phyloP scores from a whole-genome alignment of 2,113 vertebrate genomes.

The Lycaon pictus region DNA sequence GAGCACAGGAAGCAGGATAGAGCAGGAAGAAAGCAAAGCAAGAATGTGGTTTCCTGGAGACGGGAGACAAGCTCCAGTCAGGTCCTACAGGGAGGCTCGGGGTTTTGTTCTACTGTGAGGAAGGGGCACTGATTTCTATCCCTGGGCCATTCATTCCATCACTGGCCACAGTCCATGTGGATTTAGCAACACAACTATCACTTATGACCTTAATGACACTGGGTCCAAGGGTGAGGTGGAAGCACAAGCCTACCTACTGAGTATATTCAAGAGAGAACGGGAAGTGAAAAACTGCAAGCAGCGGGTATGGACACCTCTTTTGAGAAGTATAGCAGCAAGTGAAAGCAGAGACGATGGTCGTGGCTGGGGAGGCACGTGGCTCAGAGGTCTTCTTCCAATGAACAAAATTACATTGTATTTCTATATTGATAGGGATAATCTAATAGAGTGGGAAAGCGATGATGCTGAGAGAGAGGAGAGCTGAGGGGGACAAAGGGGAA shows the following conservation, averaged over 20 bases:
- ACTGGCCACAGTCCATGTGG: fast-evolving
- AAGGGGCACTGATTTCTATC: not conserved
- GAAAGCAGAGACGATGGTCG: not conserved
- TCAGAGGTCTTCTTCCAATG: not conserved
- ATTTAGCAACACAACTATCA: not conserved
- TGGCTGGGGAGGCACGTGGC: too few relatives aligned
- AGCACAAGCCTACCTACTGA: not conserved
- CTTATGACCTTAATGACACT: not conserved
- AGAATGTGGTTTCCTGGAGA: not conserved
- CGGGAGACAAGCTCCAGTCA: not conserved
- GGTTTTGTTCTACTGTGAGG: not conserved
- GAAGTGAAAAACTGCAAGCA: not conserved
- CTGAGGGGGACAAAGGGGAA: not conserved
- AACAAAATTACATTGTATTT: not conserved
- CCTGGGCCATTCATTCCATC: not conserved
- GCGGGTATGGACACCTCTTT: not conserved
- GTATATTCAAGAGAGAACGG: not conserved
- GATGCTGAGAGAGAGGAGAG: not conserved
- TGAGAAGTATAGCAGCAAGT: not conserved
- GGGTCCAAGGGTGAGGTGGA: not conserved
- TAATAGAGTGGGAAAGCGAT: too few relatives aligned
- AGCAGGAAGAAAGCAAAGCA: not conserved
- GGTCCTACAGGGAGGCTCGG: not conserved
- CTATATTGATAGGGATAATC: not conserved
- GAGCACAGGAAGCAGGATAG: not conserved